Percentiles rank a stretch among this genome's conserved stretches.
These are phyloP conservation scores for Eulemur rubriventer DNA, from an alignment of 2,797 vertebrate genomes.

Conservation along the genomic window DNA sequence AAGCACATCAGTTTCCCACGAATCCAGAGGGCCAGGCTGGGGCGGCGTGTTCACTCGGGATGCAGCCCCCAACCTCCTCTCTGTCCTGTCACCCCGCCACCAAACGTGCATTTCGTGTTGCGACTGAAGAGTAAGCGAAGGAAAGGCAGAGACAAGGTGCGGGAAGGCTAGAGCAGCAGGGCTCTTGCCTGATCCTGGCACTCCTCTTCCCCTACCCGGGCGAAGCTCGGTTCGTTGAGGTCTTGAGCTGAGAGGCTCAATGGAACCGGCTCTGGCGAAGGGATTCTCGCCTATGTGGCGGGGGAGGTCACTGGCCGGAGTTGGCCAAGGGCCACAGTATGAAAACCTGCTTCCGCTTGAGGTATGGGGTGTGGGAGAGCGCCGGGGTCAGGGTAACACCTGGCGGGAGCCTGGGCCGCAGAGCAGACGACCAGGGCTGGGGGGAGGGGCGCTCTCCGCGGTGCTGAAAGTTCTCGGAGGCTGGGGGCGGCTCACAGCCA, in stretches of 20 bases:
- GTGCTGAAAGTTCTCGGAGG: slow-evolving; percentile 81
- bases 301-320: neutral
- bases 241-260: neutral
- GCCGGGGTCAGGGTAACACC: fast-evolving
- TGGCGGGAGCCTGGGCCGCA: no score
- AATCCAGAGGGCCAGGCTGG: neutral
- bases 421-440: fast-evolving
- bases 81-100: neutral
- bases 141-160: neutral
- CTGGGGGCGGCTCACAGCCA: no score
- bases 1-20: neutral
- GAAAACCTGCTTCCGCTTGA: neutral
- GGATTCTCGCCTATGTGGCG: neutral
- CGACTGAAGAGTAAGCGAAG: neutral
- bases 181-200: neutral
- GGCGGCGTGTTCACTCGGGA: neutral
- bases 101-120: neutral
- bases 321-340: neutral
- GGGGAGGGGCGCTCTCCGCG: slow-evolving; percentile 71
- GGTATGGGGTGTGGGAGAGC: fast-evolving
- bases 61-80: neutral
- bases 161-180: neutral
- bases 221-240: neutral
- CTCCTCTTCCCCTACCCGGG: neutral
- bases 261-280: neutral